These are phyloP conservation scores for Oryzias melastigma DNA, from an alignment of 2,113 vertebrate species.

Conservation along the genomic window DNA sequence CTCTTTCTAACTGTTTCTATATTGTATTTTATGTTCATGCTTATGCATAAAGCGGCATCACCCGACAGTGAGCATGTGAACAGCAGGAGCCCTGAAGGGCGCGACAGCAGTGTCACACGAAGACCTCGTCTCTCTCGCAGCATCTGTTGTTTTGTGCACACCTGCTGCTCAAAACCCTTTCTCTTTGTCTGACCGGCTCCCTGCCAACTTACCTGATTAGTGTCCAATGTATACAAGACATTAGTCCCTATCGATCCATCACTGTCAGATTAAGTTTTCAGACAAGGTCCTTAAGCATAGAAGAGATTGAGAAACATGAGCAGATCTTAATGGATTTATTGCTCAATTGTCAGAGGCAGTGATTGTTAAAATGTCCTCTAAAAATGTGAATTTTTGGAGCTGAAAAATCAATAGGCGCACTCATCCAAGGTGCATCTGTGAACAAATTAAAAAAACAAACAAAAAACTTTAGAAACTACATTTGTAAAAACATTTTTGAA, in stretches of 20 bases:
- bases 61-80: constrained; percentile 22
- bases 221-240: background rate
- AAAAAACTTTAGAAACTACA: too few species aligned
- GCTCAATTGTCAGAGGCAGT: background rate
- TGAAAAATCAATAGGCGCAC: too few species aligned
- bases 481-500: too few species aligned
- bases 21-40: constrained; percentile 37
- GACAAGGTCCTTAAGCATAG: background rate
- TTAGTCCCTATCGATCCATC: background rate
- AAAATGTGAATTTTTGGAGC: too few species aligned
- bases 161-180: constrained; percentile 58
- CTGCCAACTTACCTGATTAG: constrained; percentile 28
- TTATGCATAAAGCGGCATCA: constrained; percentile 48
- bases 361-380: background rate
- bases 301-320: background rate
- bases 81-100: constrained; percentile 39
- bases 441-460: too few species aligned
- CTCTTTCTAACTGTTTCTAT: constrained; percentile 19
- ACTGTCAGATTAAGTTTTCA: background rate
- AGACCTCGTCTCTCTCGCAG: constrained; percentile 33
- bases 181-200: constrained; percentile 9
- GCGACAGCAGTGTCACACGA: constrained; percentile 41
- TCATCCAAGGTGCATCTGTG: too few species aligned
- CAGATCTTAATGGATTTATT: background rate
- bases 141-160: constrained; percentile 61